phyloP scores from a whole-genome alignment of 2,888 invertebrate genomes.

The Sclerodermus sp. region DNA sequence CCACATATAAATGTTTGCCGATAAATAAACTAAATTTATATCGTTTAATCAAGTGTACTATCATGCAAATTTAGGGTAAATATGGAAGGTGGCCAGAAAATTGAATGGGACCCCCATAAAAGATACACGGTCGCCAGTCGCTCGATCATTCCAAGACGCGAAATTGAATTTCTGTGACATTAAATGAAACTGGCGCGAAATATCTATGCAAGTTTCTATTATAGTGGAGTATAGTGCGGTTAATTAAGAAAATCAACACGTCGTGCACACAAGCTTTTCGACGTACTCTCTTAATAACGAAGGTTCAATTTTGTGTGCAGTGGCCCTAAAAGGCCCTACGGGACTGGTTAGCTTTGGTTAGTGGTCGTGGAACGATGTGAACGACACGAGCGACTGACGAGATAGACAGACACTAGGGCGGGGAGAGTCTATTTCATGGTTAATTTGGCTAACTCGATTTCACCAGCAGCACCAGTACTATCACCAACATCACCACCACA shows the following conservation, averaged over 20 bases:
- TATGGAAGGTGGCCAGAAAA: too few relatives aligned
- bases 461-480: slow-evolving; percentile 32
- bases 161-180: too few relatives aligned
- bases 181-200: too few relatives aligned
- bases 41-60: too few relatives aligned
- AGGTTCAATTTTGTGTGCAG: slow-evolving; percentile 33
- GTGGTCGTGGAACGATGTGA: slow-evolving; percentile 37
- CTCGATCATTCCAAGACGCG: too few relatives aligned
- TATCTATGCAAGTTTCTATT: too few relatives aligned
- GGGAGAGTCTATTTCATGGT: slow-evolving; percentile 59
- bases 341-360: slow-evolving; percentile 36
- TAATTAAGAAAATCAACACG: not conserved
- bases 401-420: slow-evolving; percentile 49
- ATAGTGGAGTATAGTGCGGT: not conserved
- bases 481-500: slow-evolving; percentile 24
- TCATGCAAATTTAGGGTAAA: too few relatives aligned
- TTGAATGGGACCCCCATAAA: too few relatives aligned
- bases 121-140: too few relatives aligned
- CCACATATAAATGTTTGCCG: too few relatives aligned
- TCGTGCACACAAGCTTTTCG: not conserved
- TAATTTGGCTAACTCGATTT: slow-evolving; percentile 58
- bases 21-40: too few relatives aligned
- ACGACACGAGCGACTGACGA: slow-evolving; percentile 42
- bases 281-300: slow-evolving; percentile 23
- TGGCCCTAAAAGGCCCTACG: slow-evolving; percentile 35